A percentile compares a stretch with the other conserved stretches of the same genome.
phyloP scores from a whole-genome alignment of 2,888 invertebrate species.

The Drepanosiphum platanoidis region DNA sequence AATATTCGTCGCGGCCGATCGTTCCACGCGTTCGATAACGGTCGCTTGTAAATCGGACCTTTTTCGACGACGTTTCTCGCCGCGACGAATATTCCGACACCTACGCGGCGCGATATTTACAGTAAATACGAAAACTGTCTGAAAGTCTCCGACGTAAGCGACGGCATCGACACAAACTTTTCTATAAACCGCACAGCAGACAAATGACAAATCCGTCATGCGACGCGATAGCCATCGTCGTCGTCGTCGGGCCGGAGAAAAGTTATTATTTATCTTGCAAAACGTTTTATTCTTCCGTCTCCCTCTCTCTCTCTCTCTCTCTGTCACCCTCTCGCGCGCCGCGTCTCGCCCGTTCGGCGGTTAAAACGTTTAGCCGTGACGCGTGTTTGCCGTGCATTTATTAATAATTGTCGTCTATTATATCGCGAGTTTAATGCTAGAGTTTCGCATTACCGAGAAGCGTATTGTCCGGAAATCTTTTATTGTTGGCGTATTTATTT shows the following conservation, averaged over 20 bases:
- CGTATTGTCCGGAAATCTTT: not conserved
- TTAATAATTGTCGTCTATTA: conserved; percentile 16
- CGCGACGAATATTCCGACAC: no score
- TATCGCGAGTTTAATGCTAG: not conserved
- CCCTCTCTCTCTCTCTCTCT: not conserved
- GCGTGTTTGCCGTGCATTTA: conserved; percentile 5
- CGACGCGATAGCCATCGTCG: not conserved
- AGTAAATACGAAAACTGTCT: no score
- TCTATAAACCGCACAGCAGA: no score
- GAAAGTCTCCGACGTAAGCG: no score
- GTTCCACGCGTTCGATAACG: no score
- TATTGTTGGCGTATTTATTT: not conserved
- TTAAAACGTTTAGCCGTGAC: not conserved
- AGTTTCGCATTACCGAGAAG: not conserved
- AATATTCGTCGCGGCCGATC: no score
- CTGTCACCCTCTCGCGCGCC: no score
- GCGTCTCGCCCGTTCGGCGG: no score
- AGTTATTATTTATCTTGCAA: conserved; percentile 29
- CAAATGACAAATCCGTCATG: conserved; percentile 5
- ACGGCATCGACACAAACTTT: no score
- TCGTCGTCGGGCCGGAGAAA: conserved; percentile 6
- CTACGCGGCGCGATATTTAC: no score
- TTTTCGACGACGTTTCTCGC: no score
- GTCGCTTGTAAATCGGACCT: no score
- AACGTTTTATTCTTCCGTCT: conserved; percentile 9